phyloP scores from a whole-genome alignment of 2,113 vertebrate genomes.

The Enhydra lutris region DNA sequence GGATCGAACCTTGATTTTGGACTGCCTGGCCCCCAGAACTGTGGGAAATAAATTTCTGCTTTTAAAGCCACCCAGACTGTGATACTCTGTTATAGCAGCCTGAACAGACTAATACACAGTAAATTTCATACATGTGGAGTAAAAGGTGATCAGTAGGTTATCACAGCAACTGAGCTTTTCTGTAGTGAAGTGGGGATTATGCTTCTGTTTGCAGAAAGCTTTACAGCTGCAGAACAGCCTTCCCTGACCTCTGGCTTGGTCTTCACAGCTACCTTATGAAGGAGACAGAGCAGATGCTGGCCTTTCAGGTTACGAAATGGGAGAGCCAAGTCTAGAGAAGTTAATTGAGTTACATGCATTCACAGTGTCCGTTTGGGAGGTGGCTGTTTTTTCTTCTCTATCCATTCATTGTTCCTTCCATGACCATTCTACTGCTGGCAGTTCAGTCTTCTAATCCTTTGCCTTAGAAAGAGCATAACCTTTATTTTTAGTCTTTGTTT shows the following conservation, averaged over 20 bases:
- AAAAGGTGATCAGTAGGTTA: not conserved
- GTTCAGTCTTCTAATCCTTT: not conserved
- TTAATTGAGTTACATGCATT: not conserved
- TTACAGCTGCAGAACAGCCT: not conserved
- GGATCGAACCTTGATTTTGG: not conserved
- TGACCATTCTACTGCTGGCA: not conserved
- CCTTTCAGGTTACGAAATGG: not conserved
- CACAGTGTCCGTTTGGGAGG: not conserved
- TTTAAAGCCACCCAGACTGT: not conserved
- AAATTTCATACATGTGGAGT: not conserved
- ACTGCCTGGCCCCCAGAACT: not conserved
- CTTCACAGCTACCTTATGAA: not conserved
- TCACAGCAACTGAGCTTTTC: not conserved
- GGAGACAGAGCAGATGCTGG: not conserved
- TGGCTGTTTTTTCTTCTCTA: not conserved
- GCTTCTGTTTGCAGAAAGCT: constrained; percentile 11
- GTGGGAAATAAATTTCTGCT: not conserved
- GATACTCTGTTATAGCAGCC: not conserved
- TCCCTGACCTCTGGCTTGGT: not conserved
- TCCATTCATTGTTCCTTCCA: not conserved
- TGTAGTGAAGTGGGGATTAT: not conserved
- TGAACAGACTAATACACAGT: not conserved
- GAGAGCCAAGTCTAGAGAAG: not conserved
- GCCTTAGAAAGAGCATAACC: not conserved
- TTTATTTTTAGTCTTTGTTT: constrained; percentile 29